Evolutionary conservation across 2,797 vertebrate species (phyloP).

Genomic region (Esox masquinongy): DNA sequence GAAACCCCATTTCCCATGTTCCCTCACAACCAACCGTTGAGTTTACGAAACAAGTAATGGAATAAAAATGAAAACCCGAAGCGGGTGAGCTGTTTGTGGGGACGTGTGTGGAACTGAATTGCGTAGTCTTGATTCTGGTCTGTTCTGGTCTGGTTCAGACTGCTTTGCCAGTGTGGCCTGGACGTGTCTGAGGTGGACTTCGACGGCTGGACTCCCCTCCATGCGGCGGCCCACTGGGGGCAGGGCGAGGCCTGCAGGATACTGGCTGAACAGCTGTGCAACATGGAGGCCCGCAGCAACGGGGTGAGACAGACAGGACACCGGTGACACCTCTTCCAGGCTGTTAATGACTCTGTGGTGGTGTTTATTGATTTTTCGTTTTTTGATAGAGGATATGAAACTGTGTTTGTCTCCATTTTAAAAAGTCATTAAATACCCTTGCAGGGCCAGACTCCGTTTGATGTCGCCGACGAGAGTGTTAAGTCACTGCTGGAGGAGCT

Average conservation of each 20-base stretch:
- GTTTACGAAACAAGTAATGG: not conserved
- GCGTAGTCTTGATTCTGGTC: not conserved
- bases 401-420: not conserved
- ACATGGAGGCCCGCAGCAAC: constrained; percentile 87
- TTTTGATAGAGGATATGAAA: not conserved
- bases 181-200: constrained; percentile 83
- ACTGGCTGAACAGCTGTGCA: constrained; percentile 85
- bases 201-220: constrained; percentile 91
- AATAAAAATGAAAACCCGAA: not conserved
- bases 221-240: constrained; percentile 90
- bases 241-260: constrained; percentile 86
- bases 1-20: not conserved
- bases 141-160: constrained; percentile 58
- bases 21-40: not conserved
- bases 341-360: too few species aligned
- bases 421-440: not conserved
- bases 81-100: too few species aligned
- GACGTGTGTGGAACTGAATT: not conserved
- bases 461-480: constrained; percentile 86
- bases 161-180: constrained; percentile 86
- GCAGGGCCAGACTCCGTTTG: constrained; percentile 89
- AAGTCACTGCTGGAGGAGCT: constrained; percentile 82
- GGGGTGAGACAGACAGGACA: constrained; percentile 70
- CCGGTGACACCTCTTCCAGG: too few species aligned
- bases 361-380: not conserved